Base-by-base conservation (phyloP, 2,797 vertebrate genomes). In the Crypturellus tataupa region DNA sequence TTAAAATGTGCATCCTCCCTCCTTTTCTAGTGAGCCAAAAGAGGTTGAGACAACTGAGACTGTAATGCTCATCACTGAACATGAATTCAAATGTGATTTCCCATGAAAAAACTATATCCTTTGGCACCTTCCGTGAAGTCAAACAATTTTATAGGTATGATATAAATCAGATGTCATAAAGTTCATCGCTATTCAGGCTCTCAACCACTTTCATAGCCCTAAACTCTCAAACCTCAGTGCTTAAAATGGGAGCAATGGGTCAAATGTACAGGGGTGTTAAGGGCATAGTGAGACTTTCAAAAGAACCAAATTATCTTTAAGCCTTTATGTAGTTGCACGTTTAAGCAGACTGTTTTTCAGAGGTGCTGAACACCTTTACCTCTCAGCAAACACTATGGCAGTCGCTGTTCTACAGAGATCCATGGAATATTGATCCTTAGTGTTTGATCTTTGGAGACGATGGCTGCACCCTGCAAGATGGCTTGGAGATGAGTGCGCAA, bases 291-390 rank as follows among this genome's bases (percentile, higher is more conserved):
- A 51, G 60, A 91, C 68, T 86, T 25, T 58, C 70, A 62, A 53
- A 90, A 95, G 68, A 82, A 72, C 80, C 70, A 59, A 58, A 87
- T 92, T 91, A 60, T 80, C 73, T 80, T 73, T 81, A 90, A 89
- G n/a, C 51, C 77, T 91, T 79, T 81, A 58, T 59, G 42, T 60
- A 82, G 80, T 83, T 31, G 76, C 39, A 84, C 20, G 21, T 85
- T 88, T 67, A 72, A 83, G 85, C 75, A 55, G 40, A 35, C 55
- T 91, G 46, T 78, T 95, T 76, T 86, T 63, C 83, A 77, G 33
- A 95, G 63, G 68, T 93, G 83, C 83, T 94, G 60, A 94, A 64
- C 68, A 77, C 80, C 33, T 85, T 84, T 51, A 37, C 73, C 78
- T 86, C 89, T 44, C 42, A 35, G 67, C 75, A 70, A 85, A 31